Evolutionary conservation across 2,113 vertebrate genomes (phyloP), one percentile per base, ranked within the genome.

Genomic region (Cyprinodon tularosa): DNA sequence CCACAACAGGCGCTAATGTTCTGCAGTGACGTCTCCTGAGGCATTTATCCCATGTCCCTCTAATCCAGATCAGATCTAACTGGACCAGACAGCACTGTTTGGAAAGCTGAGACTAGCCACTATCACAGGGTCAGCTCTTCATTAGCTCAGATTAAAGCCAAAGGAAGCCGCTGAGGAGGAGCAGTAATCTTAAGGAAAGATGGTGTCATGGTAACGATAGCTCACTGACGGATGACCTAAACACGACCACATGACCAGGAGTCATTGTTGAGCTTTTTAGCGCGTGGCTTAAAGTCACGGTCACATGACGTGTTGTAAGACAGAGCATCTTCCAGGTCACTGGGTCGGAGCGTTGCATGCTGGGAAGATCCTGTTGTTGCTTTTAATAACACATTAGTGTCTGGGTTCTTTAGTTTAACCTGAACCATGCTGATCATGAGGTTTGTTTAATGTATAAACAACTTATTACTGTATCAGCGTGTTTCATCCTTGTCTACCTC

Each of bases 51-150:
- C 0, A 15, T 8, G n/a, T 64, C 75, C 53, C 53, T 71, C 9
- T 83, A 63, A 80, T 75, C 59, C 63, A 76, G 84, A 86, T 47
- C 50, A 81, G 88, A 90, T 92, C 80, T 62, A 38, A 36, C 9
- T 22, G 53, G 62, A 71, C 68, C 74, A 80, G 81, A 91, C 82
- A 38, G 47, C 59, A 37, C 12, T 53, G 72, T 69, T 57, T 20
- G 12, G 42, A 48, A 57, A 6, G 36, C 29, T 62, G 50, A 29
- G 37, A 69, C 13, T 0, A 71, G 42, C 53, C 48, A 53, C 45
- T 40, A 36, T 12, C n/a, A 29, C 12, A 0, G 50, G 38, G 61
- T 73, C 0, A 65, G 53, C 9, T 40, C 42, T 42, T 39, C 29
- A 17, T 60, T 47, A 15, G 38, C 69, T 12, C n/a, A 4, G 68